Evolutionary conservation across 2,797 vertebrate species (phyloP).

Genomic region (Chaetophractus vellerosus): DNA sequence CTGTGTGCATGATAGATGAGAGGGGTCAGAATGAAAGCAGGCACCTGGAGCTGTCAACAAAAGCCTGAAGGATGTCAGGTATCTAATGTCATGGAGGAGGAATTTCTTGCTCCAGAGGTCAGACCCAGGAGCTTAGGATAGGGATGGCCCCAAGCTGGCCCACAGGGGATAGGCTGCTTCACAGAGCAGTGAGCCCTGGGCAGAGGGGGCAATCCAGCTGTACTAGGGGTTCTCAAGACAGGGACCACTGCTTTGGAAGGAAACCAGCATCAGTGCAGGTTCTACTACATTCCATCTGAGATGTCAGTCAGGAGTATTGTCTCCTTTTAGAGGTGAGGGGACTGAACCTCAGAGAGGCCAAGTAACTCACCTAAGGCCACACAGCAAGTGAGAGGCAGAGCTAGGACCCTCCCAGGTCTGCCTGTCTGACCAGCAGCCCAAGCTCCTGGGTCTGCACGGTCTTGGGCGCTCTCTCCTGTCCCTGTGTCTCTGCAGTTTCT

Average conservation of each 20-base stretch:
- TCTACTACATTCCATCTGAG: background rate
- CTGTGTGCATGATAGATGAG: background rate
- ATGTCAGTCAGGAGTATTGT: background rate
- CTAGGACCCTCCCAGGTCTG: background rate
- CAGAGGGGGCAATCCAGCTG: background rate
- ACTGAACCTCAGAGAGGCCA: slow-evolving; percentile 43
- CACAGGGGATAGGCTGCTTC: background rate
- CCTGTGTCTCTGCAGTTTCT: background rate
- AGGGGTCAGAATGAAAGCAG: background rate
- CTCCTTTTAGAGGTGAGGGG: background rate
- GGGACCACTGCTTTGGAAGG: background rate
- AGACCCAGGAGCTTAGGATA: background rate
- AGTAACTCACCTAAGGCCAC: background rate
- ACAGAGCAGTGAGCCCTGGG: background rate
- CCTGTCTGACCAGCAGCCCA: background rate
- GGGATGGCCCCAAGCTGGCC: background rate
- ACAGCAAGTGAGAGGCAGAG: background rate
- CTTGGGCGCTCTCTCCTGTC: background rate
- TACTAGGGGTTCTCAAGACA: background rate
- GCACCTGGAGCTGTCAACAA: background rate
- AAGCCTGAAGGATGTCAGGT: background rate
- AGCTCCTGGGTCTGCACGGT: background rate
- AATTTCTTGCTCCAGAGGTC: background rate
- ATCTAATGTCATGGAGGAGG: background rate
- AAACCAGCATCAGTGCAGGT: background rate